Base-by-base conservation (phyloP, 2,888 invertebrate species). In the Habroteleia sp. region DNA sequence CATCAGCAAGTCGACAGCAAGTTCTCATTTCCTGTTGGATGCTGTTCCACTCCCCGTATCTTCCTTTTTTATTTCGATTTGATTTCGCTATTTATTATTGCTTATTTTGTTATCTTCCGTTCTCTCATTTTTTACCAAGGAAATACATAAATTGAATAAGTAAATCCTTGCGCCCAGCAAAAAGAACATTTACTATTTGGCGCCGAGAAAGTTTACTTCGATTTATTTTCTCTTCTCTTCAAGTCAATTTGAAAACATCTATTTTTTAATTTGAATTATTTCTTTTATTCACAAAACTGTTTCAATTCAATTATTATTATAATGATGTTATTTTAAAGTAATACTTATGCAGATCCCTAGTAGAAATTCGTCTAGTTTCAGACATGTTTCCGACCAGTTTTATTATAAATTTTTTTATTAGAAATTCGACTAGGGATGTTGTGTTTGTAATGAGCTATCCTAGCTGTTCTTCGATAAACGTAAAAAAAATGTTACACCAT, bases 1-100 rank as follows among this genome's bases (percentile, higher is more conserved):
- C 80, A 71, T 77, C 75, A 82, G 80, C 74, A n/a, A n/a, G n/a
- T n/a, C n/a, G n/a, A n/a, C 82, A 80, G 42, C 37, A 46, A 72
- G 23, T 68, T 81, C 79, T 84, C 79, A 80, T 80, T 77, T 80
- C 76, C 56, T 52, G 66, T 54, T 65, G 66, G 52, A 60, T 74
- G 54, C 31, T 41, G 65, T 71, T 25, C 46, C 46, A n/a, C n/a
- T 33, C 41, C 52, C 23, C 17, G 23, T 35, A 17, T 33, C 31
- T 39, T 23, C 25, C 25, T 41, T 50, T 63, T 66, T 73, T 73
- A 52, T 52, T 58, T 62, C 56, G 29, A 56, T 73, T 63, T 58
- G 10, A 69, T 76, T 63, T 73, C 35, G 58, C 58, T 63, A 62
- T 76, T 69, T 69, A 73, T 73, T 69, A 73, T 76, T 54, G 63